phyloP scores from a whole-genome alignment of 2,797 vertebrate genomes.

The Gadopsis bispinosus region DNA sequence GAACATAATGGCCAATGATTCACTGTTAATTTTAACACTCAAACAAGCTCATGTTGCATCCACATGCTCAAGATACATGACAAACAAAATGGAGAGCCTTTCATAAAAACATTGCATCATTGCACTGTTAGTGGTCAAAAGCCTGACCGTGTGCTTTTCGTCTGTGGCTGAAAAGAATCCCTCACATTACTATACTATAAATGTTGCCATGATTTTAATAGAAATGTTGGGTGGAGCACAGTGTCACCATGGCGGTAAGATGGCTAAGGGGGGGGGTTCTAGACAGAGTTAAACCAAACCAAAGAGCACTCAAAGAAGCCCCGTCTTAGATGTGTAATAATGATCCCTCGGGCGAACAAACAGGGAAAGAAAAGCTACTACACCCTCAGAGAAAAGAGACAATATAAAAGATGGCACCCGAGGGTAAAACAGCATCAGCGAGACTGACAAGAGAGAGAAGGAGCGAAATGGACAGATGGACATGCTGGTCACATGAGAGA shows the following conservation, averaged over 20 bases:
- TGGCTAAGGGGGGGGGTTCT: background rate
- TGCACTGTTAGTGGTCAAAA: background rate
- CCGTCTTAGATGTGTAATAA: background rate
- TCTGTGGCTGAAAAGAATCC: too few relatives aligned
- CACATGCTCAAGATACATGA: background rate
- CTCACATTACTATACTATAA: too few relatives aligned
- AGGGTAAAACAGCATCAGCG: background rate
- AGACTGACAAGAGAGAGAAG: background rate
- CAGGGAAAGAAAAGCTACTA: background rate
- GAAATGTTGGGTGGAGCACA: background rate
- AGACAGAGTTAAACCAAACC: background rate
- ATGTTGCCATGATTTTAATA: background rate
- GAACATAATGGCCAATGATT: background rate
- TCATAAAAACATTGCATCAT: background rate
- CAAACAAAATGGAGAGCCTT: too few relatives aligned
- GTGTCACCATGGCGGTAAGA: background rate
- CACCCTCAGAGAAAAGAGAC: background rate
- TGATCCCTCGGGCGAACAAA: background rate
- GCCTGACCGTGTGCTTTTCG: background rate
- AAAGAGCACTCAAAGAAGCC: conserved; percentile 20
- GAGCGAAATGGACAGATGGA: background rate
- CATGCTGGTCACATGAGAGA: background rate
- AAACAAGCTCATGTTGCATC: background rate
- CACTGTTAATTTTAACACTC: background rate
- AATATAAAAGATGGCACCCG: background rate